phyloP scores from a whole-genome alignment of 2,113 vertebrate genomes.

The Phylloscopus trochiloides region DNA sequence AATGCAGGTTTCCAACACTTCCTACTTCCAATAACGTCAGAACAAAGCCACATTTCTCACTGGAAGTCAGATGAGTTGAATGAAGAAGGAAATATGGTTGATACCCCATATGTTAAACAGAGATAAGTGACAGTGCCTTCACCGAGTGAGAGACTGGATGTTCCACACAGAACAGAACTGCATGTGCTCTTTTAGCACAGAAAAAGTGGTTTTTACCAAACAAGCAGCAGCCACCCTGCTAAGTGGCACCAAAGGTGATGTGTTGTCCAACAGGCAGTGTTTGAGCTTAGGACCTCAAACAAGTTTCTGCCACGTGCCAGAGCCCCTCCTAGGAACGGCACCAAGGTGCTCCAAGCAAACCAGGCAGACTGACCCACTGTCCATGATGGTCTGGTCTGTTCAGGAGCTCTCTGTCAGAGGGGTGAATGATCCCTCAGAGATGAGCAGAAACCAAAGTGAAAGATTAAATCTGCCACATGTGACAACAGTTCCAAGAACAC shows the following conservation, averaged over 20 bases:
- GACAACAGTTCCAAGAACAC: neutral
- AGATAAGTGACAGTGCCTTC: neutral
- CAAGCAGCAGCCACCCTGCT: neutral
- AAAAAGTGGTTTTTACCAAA: neutral
- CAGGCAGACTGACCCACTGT: neutral
- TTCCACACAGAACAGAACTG: neutral
- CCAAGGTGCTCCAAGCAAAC: neutral
- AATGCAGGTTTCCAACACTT: neutral
- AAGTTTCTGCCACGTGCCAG: neutral
- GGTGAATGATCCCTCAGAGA: neutral
- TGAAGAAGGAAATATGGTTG: neutral
- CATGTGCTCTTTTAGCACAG: neutral
- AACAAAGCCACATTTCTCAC: neutral
- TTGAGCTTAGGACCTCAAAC: neutral
- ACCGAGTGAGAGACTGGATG: neutral
- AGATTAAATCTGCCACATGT: neutral
- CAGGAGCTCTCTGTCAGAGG: neutral
- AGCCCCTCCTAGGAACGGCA: neutral
- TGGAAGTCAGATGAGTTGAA: neutral
- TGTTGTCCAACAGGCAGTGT: neutral
- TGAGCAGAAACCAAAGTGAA: neutral
- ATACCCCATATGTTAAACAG: neutral
- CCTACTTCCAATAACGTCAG: neutral
- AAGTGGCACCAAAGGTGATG: neutral
- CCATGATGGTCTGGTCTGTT: neutral